A percentile compares a stretch with the other conserved stretches of the same genome.
phyloP scores from a whole-genome alignment of 1,140 invertebrate species.

The Hyles euphorbiae region DNA sequence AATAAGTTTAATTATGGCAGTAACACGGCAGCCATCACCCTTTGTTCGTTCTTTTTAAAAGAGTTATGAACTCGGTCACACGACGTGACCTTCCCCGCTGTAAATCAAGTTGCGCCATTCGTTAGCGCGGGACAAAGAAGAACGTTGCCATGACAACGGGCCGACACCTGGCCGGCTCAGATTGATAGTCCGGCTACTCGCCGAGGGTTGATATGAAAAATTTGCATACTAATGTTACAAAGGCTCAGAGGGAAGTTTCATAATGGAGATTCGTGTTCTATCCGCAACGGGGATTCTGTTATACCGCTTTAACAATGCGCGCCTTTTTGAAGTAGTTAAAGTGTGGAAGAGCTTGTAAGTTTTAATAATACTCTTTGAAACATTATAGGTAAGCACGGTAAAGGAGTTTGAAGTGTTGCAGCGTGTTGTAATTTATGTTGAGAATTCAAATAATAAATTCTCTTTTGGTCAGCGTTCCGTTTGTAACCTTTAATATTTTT shows the following conservation, averaged over 20 bases:
- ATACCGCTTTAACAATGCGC: too few species aligned
- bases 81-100: constrained; percentile 5
- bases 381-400: too few species aligned
- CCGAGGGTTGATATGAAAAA: constrained; percentile 40
- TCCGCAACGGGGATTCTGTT: too few species aligned
- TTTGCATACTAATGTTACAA: constrained; percentile 51
- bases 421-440: too few species aligned
- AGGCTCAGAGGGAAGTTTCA: constrained; percentile 2
- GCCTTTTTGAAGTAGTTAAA: neutral
- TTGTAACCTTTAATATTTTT: too few species aligned
- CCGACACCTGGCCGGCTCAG: constrained; percentile 40
- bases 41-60: constrained; percentile 15
- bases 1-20: constrained; percentile 1
- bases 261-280: too few species aligned
- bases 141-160: constrained; percentile 33
- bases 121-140: constrained; percentile 25
- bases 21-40: constrained; percentile 1
- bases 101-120: constrained; percentile 24
- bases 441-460: too few species aligned
- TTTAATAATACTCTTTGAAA: too few species aligned
- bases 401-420: too few species aligned
- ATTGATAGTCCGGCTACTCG: constrained; percentile 41
- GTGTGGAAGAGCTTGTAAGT: neutral
- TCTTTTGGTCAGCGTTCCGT: too few species aligned
- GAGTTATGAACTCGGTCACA: constrained; percentile 12